These are phyloP conservation scores for Chiridota heheva DNA, from an alignment of 35 echinoderm and acorn worm genomes.

Conservation along the genomic window DNA sequence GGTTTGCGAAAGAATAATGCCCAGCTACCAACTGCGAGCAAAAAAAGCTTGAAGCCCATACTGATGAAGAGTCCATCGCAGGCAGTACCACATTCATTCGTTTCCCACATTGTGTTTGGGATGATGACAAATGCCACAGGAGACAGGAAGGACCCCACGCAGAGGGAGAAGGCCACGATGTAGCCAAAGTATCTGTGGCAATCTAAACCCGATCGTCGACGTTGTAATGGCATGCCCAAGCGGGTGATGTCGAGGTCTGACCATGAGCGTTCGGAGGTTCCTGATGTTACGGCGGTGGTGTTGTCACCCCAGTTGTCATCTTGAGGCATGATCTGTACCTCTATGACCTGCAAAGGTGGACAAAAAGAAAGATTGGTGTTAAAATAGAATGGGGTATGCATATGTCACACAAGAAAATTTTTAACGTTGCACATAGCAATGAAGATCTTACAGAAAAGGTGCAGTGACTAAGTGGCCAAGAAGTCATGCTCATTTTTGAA, in stretches of 20 bases:
- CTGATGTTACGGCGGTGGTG: slow-evolving; percentile 93
- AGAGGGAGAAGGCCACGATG: slow-evolving; percentile 50
- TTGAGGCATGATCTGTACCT: slow-evolving; percentile 95
- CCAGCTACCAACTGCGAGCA: slow-evolving; percentile 80
- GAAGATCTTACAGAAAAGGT: not conserved
- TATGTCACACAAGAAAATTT: not conserved
- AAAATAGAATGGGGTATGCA: not conserved
- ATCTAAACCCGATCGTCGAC: slow-evolving; percentile 63
- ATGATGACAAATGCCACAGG: slow-evolving; percentile 94
- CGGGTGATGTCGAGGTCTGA: slow-evolving; percentile 76
- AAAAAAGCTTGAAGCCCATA: slow-evolving; percentile 93
- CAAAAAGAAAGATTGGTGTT: not conserved
- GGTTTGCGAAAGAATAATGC: slow-evolving; percentile 87
- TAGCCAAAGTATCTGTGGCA: slow-evolving; percentile 69
- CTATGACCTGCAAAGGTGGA: slow-evolving; percentile 63
- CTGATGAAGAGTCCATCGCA: slow-evolving; percentile 99
- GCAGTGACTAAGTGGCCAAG: not conserved
- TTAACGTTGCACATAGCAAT: not conserved
- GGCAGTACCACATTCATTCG: slow-evolving; percentile 42
- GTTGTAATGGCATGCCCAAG: slow-evolving; percentile 64
- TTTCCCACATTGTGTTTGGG: slow-evolving; percentile 58
- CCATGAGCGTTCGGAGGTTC: slow-evolving; percentile 85
- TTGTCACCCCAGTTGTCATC: slow-evolving; percentile 99
- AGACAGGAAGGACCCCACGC: slow-evolving; percentile 70
- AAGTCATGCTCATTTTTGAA: no score